phyloP scores from a whole-genome alignment of 1,140 invertebrate genomes.

The Latrodectus geometricus region DNA sequence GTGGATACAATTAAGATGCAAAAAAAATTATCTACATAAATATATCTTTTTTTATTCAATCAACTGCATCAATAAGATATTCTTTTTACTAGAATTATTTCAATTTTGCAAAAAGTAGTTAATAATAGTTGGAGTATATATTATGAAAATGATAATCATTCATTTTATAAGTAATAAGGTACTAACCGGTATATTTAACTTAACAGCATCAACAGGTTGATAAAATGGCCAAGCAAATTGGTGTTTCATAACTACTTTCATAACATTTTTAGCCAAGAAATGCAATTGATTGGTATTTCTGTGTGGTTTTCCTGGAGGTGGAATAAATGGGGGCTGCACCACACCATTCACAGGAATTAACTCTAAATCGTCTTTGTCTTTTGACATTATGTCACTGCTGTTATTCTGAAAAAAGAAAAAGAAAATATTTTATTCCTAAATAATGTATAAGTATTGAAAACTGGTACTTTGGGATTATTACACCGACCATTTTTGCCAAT shows the following conservation, averaged over 20 bases:
- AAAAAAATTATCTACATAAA: no score
- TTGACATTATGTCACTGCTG: conserved; percentile 36
- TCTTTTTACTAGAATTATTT: no score
- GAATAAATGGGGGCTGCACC: conserved; percentile 78
- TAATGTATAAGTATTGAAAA: background rate
- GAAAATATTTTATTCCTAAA: background rate
- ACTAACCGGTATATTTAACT: conserved; percentile 91
- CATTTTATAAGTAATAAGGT: background rate
- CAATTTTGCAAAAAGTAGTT: no score
- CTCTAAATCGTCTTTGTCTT: conserved; percentile 72
- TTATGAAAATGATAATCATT: no score
- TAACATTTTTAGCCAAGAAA: conserved; percentile 92
- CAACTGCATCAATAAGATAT: no score
- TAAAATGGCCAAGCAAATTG: conserved; percentile 99
- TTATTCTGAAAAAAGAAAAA: conserved; percentile 13
- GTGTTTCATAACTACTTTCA: conserved; percentile 98
- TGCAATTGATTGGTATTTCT: conserved; percentile 93
- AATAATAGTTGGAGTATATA: no score
- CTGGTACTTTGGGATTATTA: no score
- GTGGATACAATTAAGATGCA: no score
- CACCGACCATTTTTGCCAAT: no score
- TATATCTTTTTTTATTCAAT: no score
- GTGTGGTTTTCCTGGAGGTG: conserved; percentile 82
- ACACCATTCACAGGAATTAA: conserved; percentile 78
- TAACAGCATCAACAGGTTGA: conserved; percentile 94